Percentiles rank a stretch among this genome's conserved stretches.
phyloP scores from a whole-genome alignment of 2,113 vertebrate species.

The Haplochromis burtoni region DNA sequence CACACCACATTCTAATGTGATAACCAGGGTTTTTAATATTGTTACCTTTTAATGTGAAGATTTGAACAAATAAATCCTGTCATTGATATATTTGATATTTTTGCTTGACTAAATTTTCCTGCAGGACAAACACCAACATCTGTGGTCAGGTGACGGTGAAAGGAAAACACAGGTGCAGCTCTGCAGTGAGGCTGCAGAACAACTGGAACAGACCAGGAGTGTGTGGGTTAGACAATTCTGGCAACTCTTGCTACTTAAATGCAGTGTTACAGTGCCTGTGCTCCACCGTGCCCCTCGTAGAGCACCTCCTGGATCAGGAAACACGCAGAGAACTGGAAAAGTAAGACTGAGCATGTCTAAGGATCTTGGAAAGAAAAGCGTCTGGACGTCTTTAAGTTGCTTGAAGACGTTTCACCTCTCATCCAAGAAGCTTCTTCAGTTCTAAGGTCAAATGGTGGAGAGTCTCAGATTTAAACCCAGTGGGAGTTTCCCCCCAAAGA shows the following conservation, averaged over 20 bases:
- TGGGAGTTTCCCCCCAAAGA: rapidly evolving
- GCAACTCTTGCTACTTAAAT: slow-evolving; percentile 86
- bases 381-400: neutral
- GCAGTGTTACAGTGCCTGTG: slow-evolving; percentile 79
- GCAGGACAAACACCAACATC: neutral
- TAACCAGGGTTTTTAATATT: neutral
- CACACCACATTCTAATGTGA: neutral
- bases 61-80: neutral
- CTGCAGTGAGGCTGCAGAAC: neutral
- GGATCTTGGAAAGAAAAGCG: neutral
- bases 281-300: slow-evolving; percentile 69
- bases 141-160: neutral
- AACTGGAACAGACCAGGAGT: slow-evolving; percentile 43
- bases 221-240: slow-evolving; percentile 77
- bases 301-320: slow-evolving; percentile 73
- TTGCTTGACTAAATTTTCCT: neutral
- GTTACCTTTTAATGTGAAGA: neutral
- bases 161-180: neutral
- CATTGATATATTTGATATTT: neutral
- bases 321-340: slow-evolving; percentile 56
- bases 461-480: neutral
- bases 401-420: neutral
- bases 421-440: neutral
- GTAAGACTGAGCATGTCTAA: slow-evolving; percentile 49
- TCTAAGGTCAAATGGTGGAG: neutral